Conservation (phyloP, 2,797 vertebrate species). For the Argentina silus region DNA sequence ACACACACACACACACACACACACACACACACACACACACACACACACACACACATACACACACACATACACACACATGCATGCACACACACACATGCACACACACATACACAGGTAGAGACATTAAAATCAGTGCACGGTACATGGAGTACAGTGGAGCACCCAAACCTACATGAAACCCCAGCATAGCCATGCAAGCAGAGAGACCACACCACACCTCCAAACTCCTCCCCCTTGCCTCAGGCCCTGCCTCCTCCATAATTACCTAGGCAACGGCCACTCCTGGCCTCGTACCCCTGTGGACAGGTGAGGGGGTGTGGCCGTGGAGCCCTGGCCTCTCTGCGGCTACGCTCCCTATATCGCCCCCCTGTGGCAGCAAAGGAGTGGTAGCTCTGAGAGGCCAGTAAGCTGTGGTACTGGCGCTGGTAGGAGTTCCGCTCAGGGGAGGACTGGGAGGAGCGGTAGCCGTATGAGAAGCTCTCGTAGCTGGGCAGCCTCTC, state of each 20-base stretch:
- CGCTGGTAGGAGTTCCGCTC: conserved; percentile 81
- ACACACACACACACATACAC: conserved; percentile 15
- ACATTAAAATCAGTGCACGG: no score
- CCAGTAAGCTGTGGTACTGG: conserved; percentile 87
- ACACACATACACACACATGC: conserved; percentile 17
- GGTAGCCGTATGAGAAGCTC: conserved; percentile 85
- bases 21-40: conserved; percentile 25
- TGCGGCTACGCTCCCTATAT: conserved; percentile 76
- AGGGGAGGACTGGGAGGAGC: conserved; percentile 82
- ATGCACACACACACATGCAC: conserved; percentile 14
- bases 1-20: conserved; percentile 17
- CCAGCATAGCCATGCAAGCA: background rate
- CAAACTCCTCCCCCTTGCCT: conserved; percentile 24
- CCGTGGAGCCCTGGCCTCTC: conserved; percentile 53
- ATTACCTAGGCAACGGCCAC: conserved; percentile 92
- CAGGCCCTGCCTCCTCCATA: conserved; percentile 71
- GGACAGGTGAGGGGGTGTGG: conserved; percentile 72
- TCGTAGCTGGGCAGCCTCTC: conserved; percentile 89
- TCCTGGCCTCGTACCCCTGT: conserved; percentile 86
- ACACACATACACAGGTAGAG: no score
- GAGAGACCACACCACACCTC: background rate
- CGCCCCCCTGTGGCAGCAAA: conserved; percentile 65
- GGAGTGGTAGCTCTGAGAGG: conserved; percentile 91
- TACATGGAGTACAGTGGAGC: no score
- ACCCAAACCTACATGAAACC: background rate